Base-by-base conservation (phyloP, 1,140 invertebrate species). In the Drosophila carrolli region DNA sequence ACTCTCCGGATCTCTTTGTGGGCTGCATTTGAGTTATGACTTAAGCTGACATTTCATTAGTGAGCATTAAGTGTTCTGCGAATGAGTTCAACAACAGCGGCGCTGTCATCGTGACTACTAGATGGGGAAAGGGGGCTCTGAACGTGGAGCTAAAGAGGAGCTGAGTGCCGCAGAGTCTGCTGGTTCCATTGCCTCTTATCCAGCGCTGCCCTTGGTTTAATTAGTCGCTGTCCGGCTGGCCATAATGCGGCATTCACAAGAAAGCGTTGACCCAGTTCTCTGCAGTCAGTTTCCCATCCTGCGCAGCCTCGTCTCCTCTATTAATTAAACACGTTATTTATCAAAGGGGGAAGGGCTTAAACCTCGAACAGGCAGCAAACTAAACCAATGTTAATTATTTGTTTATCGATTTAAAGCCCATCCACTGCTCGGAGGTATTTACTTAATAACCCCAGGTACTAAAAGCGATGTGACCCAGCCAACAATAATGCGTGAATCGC, bases 21-120 rank as follows among this genome's bases (percentile, higher is more conserved):
- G 62, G 62, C 74, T 81, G 79, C 89, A 81, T 72, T 84, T 91
- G 88, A 91, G 78, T 91, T 91, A 91, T 91, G 88, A 91, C 88
- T 88, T 89, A 91, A 91, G 82, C 88, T 91, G 88, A 91, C 88
- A 91, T 91, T 91, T 91, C 88, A 91, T 91, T 91, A 91, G 88
- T 90, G 85, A 77, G 85, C 84, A 88, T 89, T 88, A 88, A 88
- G 84, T 90, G 83, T 79, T 76, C 80, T 83, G 83, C 72, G 83
- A 88, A 88, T 89, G 84, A 89, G 83, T 86, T 86, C 81, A 81
- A 74, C 81, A 62, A 66, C 73, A 60, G 55, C 59, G 58, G 60
- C 63, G 74, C 65, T 63, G 43, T 75, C 75, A 43, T 58, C 60
- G 54, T 46, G 66, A 35, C 51, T 37, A 3, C 47, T 16, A 32